These are phyloP conservation scores for Mya arenaria DNA, from an alignment of 1,140 invertebrate species.

Conservation along the genomic window DNA sequence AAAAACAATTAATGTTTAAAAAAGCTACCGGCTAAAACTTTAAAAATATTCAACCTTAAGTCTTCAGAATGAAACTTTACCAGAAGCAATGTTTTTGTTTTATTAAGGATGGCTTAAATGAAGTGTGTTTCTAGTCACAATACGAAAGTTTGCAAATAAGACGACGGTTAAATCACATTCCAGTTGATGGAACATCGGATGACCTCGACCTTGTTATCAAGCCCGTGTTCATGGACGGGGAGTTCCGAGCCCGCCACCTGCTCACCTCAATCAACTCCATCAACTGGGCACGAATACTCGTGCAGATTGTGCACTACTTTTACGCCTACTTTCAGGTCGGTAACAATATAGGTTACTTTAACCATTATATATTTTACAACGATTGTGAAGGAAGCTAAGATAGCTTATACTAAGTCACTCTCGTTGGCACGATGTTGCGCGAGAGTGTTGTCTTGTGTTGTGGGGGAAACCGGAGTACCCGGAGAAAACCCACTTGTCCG, in stretches of 20 bases:
- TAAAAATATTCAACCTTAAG: not conserved
- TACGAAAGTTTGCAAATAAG: no score
- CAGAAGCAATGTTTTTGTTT: not conserved
- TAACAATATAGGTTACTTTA: constrained; percentile 35
- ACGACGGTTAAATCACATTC: no score
- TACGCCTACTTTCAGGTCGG: constrained; percentile 81
- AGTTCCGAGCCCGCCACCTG: constrained; percentile 73
- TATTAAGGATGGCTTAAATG: no score
- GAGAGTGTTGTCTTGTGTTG: no score
- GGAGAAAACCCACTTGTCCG: no score
- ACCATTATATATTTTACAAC: not conserved
- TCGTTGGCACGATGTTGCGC: no score
- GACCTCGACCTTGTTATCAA: constrained; percentile 82
- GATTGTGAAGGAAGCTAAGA: not conserved
- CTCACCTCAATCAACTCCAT: constrained; percentile 82
- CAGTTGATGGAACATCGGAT: constrained; percentile 82
- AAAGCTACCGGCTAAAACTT: not conserved
- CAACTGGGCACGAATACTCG: constrained; percentile 83
- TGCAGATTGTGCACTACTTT: constrained; percentile 82
- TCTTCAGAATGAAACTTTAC: no score
- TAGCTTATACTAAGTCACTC: not conserved
- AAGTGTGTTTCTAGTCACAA: no score
- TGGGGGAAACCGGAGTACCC: no score
- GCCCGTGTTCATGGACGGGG: constrained; percentile 77
- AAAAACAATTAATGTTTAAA: no score